Evolutionary conservation across 2,888 invertebrate genomes (phyloP), one percentile per base, ranked within the genome.

Genomic region (Willowsia nigromaculata): DNA sequence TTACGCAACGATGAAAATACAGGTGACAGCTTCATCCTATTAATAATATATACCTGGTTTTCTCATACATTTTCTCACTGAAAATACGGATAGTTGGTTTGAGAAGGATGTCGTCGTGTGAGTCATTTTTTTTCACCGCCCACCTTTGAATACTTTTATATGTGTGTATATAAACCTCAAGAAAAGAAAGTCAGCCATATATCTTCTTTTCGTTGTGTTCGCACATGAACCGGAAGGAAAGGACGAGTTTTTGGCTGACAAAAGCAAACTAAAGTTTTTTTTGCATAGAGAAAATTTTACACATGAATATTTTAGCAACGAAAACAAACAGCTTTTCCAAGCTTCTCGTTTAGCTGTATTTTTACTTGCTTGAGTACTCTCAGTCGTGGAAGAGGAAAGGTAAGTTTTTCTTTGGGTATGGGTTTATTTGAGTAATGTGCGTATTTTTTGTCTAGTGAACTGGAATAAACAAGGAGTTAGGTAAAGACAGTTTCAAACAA

Each of bases 11-110:
- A 30, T 30, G 40, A 71, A 56, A 50, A 50, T 33, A 15, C 74
- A 74, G 85, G 85, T 85, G 85, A 85, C 85, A 85, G 85, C 85
- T 74, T 40, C 9, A 43, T 56, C 85, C 56, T 74, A 74, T 85
- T 85, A 85, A 85, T 85, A 74, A 74, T 74, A 56, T 71, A 84
- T 37, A 15, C n/a, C n/a, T n/a, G n/a, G n/a, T n/a, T n/a, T n/a
- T n/a, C n/a, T n/a, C n/a, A n/a, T n/a, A n/a, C n/a, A n/a, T n/a
- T n/a, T n/a, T n/a, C n/a, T n/a, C n/a, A n/a, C n/a, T n/a, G n/a
- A n/a, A n/a, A n/a, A n/a, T n/a, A n/a, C n/a, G n/a, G n/a, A n/a
- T n/a, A n/a, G n/a, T n/a, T n/a, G n/a, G n/a, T n/a, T n/a, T n/a
- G n/a, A n/a, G n/a, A n/a, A n/a, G n/a, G n/a, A n/a, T n/a, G 68